phyloP scores from a whole-genome alignment of 35 echinoderm and acorn worm genomes.

The Lytechinus variegatus region DNA sequence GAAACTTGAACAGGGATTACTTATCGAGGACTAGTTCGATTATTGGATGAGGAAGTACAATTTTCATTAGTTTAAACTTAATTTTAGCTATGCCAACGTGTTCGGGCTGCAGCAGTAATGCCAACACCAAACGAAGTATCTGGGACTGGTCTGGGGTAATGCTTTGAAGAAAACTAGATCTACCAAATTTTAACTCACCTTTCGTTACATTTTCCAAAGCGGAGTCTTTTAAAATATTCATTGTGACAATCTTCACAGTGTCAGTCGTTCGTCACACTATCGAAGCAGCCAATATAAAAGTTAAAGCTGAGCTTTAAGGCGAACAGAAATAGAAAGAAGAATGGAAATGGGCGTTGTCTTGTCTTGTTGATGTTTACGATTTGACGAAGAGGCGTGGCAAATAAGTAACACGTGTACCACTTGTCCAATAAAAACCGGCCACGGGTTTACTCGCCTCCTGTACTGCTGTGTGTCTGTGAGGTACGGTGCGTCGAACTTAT shows the following conservation, averaged over 20 bases:
- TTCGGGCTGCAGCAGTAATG: no score
- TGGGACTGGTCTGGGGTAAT: no score
- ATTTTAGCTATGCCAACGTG: no score
- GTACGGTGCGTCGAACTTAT: no score
- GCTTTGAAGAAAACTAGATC: not conserved
- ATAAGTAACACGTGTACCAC: constrained; percentile 26
- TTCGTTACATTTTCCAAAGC: constrained; percentile 25
- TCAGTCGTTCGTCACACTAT: not conserved
- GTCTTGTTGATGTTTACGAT: not conserved
- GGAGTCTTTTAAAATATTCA: constrained; percentile 56
- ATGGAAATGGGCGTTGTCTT: no score
- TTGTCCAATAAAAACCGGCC: constrained; percentile 25
- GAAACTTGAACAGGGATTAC: no score
- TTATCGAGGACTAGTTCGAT: no score
- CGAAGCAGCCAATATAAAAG: no score
- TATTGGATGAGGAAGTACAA: no score
- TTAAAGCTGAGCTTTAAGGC: no score
- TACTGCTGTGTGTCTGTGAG: not conserved
- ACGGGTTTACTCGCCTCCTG: not conserved
- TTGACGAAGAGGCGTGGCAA: not conserved
- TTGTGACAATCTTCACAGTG: not conserved
- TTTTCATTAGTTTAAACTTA: no score
- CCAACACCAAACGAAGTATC: not conserved
- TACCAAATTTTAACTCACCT: not conserved
- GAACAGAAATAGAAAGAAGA: no score